phyloP scores from a whole-genome alignment of 1,140 invertebrate genomes.

The Panagrolaimus sp. region DNA sequence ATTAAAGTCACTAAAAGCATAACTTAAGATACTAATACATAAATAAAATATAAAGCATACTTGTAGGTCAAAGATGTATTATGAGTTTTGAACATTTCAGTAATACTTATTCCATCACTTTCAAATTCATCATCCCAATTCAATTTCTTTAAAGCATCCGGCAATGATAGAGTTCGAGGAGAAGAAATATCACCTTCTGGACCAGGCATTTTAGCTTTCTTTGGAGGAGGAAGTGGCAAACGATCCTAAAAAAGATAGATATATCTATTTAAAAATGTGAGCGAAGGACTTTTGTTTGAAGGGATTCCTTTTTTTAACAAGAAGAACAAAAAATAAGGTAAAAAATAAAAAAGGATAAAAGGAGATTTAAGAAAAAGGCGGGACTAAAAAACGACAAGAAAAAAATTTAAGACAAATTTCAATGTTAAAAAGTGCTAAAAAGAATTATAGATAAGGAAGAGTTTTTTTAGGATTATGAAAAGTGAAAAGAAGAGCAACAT shows the following conservation, averaged over 20 bases:
- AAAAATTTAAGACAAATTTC: too few species aligned
- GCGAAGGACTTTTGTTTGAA: neutral
- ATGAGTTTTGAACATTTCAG: slow-evolving; percentile 32
- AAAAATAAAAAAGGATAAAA: neutral
- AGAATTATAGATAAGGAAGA: too few species aligned
- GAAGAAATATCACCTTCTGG: neutral
- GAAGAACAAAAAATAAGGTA: neutral
- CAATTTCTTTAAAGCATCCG: neutral
- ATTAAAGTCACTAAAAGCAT: slow-evolving; percentile 45
- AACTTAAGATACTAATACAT: too few species aligned
- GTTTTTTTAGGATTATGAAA: too few species aligned
- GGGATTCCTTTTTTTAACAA: neutral
- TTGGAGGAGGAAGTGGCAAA: neutral
- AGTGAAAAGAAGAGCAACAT: too few species aligned
- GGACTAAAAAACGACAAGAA: too few species aligned
- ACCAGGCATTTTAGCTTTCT: neutral
- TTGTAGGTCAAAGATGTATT: slow-evolving; percentile 46
- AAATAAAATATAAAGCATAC: slow-evolving; percentile 26
- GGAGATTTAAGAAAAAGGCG: neutral
- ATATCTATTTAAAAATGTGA: neutral
- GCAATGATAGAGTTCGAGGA: neutral
- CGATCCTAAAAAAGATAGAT: neutral
- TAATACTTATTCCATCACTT: slow-evolving; percentile 36
- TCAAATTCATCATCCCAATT: slow-evolving; percentile 28
- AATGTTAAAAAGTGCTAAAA: too few species aligned